A percentile compares a stretch with the other conserved stretches of the same genome.
Conservation (phyloP, 2,888 invertebrate genomes). For the Tetanocera ferruginea region DNA sequence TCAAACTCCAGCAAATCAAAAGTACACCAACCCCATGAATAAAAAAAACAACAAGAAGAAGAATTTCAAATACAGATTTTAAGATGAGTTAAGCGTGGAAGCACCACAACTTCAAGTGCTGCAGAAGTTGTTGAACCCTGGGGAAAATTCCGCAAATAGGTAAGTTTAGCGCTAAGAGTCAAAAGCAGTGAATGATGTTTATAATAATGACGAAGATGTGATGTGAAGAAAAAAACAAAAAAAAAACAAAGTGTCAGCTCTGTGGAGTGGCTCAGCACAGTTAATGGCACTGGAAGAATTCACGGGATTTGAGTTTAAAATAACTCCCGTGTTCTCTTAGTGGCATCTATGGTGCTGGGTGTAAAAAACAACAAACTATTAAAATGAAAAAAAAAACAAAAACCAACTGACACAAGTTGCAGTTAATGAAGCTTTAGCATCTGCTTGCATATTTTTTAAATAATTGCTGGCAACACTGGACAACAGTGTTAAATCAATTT, state of each 20-base stretch:
- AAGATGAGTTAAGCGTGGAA: not conserved
- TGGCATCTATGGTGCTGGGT: constrained; percentile 71
- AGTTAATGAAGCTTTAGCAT: not conserved
- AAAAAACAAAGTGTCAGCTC: not conserved
- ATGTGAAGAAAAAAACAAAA: not conserved
- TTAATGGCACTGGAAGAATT: constrained; percentile 79
- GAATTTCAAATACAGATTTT: not conserved
- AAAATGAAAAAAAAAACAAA: too few species aligned
- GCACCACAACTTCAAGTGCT: not conserved
- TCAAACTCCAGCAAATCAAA: not conserved
- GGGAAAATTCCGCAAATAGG: constrained; percentile 13
- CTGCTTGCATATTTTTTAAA: not conserved
- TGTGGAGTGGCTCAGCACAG: constrained; percentile 65
- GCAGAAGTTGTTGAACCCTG: constrained; percentile 21
- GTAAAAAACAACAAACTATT: constrained; percentile 46
- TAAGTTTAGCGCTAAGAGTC: not conserved
- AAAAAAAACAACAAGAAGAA: not conserved
- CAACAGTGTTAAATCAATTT: constrained; percentile 24
- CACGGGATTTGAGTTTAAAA: constrained; percentile 72
- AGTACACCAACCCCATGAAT: not conserved
- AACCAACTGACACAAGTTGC: not conserved
- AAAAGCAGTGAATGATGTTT: not conserved
- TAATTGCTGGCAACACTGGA: not conserved
- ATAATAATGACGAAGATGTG: constrained; percentile 1
- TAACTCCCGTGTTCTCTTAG: constrained; percentile 72